Evolutionary conservation across 2,888 invertebrate species (phyloP), one percentile per base, ranked within the genome.

Genomic region (Cerceris rybyensis): DNA sequence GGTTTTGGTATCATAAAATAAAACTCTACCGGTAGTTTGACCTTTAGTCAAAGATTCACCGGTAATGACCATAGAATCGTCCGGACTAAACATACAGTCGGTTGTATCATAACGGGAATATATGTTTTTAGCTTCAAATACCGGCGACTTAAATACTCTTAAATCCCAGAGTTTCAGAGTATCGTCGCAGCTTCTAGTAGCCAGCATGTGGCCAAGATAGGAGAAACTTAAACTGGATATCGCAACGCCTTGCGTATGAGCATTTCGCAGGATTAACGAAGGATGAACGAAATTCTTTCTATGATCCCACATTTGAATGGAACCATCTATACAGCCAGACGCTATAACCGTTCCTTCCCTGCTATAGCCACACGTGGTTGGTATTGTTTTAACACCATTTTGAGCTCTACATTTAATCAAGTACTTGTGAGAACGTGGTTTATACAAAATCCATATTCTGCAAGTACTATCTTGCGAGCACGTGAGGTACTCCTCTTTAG

Each of bases 301-400:
- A 65, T 98, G 96, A 90, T 99, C 99, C 99, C 99, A 99, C 93
- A 99, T 96, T 92, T 99, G 99, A 68, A 99, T 95, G 0, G 98
- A 98, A 0, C 99, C 99, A 92, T 99, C 99, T 58, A 95, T 95
- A 90, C 99, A 99, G 0, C 97, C 99, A 72, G 97, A 97, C 0
- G 97, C 97, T 6, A 99, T 96, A 0, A 97, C 95, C 70, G 96
- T 96, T 0, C 98, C 98, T 89, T 98, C 98, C 61, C 96, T 93
- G 61, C 96, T 97, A 90, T 96, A 98, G 0, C 95, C 93, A 90
- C 98, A 98, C 0, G 97, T 94, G 0, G 97, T 97, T 0, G 98
- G 98, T 75, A 96, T 95, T 0, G 97, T 96, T 90, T 96, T 96
- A 0, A 98, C 93, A 0, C 99, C 99, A 72, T 96, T 97, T 86